These are phyloP conservation scores for Zosterops hypoxanthus DNA, from an alignment of 2,113 vertebrate species.

Conservation along the genomic window DNA sequence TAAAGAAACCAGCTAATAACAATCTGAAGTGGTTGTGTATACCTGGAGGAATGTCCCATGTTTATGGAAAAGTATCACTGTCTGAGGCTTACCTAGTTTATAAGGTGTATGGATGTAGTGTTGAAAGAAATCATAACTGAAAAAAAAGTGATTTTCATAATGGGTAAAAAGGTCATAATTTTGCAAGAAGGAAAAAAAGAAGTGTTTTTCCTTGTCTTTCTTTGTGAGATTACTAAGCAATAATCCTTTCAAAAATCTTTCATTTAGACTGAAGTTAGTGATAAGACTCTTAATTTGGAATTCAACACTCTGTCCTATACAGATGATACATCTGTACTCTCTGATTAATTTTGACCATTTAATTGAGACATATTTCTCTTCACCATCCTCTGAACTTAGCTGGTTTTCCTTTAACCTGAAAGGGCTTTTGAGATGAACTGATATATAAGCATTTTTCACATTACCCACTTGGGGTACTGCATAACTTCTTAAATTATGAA, in stretches of 20 bases:
- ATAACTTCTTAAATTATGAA: not conserved
- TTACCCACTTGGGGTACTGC: not conserved
- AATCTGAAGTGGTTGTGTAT: not conserved
- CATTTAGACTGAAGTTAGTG: not conserved
- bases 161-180: not conserved
- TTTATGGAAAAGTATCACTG: not conserved
- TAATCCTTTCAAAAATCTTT: not conserved
- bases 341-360: not conserved
- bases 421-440: not conserved
- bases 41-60: not conserved
- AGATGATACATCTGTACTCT: not conserved
- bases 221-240: not conserved
- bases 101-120: not conserved
- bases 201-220: rapidly evolving
- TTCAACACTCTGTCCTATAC: not conserved
- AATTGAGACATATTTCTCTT: not conserved
- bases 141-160: not conserved
- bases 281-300: not conserved
- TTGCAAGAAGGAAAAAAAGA: not conserved
- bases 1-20: not conserved
- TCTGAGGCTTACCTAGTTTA: not conserved
- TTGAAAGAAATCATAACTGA: not conserved
- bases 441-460: not conserved
- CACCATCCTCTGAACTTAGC: not conserved
- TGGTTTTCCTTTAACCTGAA: not conserved